phyloP scores from a whole-genome alignment of 2,113 vertebrate species.

The Epinephelus moara region DNA sequence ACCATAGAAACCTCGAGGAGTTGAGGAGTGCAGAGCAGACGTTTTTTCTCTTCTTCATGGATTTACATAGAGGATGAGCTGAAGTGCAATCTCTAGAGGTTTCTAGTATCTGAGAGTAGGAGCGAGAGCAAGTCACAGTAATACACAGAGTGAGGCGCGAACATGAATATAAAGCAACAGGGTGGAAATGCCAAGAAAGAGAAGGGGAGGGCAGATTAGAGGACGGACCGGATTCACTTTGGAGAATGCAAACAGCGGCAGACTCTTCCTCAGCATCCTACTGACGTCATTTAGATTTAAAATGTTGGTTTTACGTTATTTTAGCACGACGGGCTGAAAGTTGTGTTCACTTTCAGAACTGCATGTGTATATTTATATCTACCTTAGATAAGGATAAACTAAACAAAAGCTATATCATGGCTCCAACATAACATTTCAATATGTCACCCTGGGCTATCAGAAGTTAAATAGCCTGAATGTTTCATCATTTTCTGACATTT shows the following conservation, averaged over 20 bases:
- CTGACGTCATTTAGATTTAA: background rate
- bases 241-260: background rate
- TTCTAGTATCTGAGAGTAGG: slow-evolving; percentile 26
- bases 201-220: background rate
- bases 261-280: background rate
- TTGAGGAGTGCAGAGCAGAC: background rate
- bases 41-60: background rate
- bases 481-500: no score
- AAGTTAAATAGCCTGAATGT: no score
- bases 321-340: no score
- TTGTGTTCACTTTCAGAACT: no score
- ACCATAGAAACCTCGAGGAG: slow-evolving; percentile 7
- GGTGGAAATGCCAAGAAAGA: slow-evolving; percentile 27
- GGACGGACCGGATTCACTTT: background rate
- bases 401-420: no score
- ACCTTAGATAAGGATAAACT: no score
- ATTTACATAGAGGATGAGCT: slow-evolving; percentile 47
- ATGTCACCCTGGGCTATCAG: no score
- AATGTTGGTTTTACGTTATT: no score
- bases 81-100: slow-evolving; percentile 32
- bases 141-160: background rate
- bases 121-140: background rate
- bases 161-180: slow-evolving; percentile 14
- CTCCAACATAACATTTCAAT: no score
- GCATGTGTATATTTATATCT: no score